phyloP scores from a whole-genome alignment of 2,113 vertebrate species.

The Psittacus erithacus region DNA sequence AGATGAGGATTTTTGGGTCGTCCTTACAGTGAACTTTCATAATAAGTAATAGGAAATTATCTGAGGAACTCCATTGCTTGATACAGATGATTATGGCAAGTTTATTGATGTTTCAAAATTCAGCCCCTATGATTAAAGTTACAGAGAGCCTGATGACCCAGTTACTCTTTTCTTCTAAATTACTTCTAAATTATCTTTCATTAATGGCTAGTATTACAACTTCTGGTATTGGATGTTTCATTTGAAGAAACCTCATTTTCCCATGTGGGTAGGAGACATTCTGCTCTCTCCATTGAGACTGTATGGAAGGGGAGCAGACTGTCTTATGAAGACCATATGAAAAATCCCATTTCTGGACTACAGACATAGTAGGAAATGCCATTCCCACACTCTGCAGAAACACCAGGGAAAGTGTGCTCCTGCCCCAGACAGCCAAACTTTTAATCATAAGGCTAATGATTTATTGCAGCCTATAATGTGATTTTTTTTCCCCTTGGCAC shows the following conservation, averaged over 20 bases:
- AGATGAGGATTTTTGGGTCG: neutral
- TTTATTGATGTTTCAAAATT: neutral
- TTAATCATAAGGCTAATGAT: neutral
- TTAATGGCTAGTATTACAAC: neutral
- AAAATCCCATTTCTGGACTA: neutral
- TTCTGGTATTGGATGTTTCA: neutral
- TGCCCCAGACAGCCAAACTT: neutral
- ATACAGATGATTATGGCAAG: neutral
- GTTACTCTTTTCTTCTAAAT: neutral
- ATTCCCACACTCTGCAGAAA: neutral
- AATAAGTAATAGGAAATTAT: neutral
- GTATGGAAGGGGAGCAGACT: neutral
- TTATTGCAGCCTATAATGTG: neutral
- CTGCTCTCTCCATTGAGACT: neutral
- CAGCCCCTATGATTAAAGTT: neutral
- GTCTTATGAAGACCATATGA: neutral
- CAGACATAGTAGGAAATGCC: neutral
- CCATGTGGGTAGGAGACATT: neutral
- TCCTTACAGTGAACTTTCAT: neutral
- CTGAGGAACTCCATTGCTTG: neutral
- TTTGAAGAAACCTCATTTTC: neutral
- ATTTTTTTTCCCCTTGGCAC: neutral
- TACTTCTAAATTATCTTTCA: neutral
- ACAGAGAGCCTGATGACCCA: neutral
- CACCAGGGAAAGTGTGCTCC: neutral